phyloP scores from a whole-genome alignment of 2,797 vertebrate genomes.

The Alcedo atthis region DNA sequence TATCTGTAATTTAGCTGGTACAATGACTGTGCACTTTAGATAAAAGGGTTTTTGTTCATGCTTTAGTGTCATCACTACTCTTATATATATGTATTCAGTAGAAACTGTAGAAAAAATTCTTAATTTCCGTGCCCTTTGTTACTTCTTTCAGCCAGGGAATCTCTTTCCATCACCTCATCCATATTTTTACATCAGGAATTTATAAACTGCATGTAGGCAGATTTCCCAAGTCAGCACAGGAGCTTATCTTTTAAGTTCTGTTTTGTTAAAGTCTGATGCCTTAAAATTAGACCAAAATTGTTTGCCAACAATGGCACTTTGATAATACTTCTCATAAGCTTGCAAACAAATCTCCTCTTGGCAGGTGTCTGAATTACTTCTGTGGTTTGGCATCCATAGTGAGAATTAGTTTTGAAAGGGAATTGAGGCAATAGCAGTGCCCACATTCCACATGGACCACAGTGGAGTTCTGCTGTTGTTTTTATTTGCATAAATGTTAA shows the following conservation, averaged over 20 bases:
- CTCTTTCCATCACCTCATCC: background rate
- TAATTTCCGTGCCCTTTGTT: background rate
- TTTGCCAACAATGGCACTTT: background rate
- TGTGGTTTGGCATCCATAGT: background rate
- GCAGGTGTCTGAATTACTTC: background rate
- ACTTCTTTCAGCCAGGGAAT: background rate
- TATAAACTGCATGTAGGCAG: background rate
- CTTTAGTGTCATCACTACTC: background rate
- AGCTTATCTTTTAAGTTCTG: background rate
- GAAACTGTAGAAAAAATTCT: background rate
- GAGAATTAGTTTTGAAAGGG: background rate
- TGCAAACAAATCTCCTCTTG: background rate
- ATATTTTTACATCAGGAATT: background rate
- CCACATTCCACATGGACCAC: background rate
- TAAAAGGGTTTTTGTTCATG: background rate
- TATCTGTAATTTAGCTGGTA: background rate
- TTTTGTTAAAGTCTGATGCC: background rate
- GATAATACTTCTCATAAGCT: background rate
- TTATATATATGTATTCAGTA: rapidly evolving
- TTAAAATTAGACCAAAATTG: background rate
- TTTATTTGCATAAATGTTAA: background rate
- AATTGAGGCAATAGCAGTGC: background rate
- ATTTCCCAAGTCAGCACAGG: background rate
- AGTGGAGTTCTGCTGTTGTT: background rate
- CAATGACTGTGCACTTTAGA: background rate